phyloP scores from a whole-genome alignment of 1,140 invertebrate genomes.

The Tyrophagus putrescentiae region DNA sequence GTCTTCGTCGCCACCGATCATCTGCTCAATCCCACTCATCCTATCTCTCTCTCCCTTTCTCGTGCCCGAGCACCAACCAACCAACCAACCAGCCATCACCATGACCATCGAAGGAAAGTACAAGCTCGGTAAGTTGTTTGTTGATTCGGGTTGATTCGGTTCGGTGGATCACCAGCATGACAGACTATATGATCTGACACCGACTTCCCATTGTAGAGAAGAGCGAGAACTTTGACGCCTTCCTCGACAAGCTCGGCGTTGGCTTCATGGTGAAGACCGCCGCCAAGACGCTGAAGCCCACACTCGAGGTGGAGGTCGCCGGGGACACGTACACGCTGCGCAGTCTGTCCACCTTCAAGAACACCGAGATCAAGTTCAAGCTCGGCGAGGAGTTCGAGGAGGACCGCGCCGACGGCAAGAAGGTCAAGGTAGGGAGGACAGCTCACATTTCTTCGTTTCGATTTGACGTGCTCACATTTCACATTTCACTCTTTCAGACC shows the following conservation, averaged over 20 bases:
- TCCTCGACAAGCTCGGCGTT: constrained; percentile 18
- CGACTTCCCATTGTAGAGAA: too few species aligned
- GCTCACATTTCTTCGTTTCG: not conserved
- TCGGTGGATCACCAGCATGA: too few species aligned
- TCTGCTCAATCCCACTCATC: too few species aligned
- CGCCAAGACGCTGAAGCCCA: constrained; percentile 18
- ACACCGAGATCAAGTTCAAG: constrained; percentile 55
- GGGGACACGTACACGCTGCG: constrained; percentile 47
- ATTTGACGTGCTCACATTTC: not conserved
- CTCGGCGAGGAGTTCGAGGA: constrained; percentile 69
- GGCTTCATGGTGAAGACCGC: constrained; percentile 19
- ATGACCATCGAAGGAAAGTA: too few species aligned
- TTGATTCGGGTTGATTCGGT: too few species aligned
- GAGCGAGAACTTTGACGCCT: constrained; percentile 15
- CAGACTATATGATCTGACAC: too few species aligned
- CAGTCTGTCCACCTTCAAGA: constrained; percentile 70
- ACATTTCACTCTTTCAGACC: not conserved
- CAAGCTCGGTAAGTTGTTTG: too few species aligned
- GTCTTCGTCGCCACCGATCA: too few species aligned
- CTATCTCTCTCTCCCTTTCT: too few species aligned
- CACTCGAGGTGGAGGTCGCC: constrained; percentile 1
- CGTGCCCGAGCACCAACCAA: too few species aligned
- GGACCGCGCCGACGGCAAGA: constrained; percentile 63
- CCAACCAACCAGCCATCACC: too few species aligned
- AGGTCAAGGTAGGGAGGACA: constrained; percentile 43